Evolutionary conservation across 1,140 invertebrate species (phyloP).

Genomic region (Diploscapter pachys): DNA sequence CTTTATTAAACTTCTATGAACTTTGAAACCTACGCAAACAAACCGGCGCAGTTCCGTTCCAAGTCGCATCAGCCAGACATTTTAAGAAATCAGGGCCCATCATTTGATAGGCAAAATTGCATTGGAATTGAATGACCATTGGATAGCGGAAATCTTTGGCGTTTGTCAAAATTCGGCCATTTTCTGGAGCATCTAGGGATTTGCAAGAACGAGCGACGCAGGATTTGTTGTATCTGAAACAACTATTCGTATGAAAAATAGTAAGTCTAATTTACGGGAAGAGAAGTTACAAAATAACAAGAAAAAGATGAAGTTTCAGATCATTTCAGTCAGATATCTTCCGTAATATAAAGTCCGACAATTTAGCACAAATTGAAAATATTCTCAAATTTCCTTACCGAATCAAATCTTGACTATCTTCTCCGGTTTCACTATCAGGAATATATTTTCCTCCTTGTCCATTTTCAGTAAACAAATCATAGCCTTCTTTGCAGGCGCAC

Average conservation of each 20-base stretch:
- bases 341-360: slow-evolving; percentile 43
- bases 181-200: slow-evolving; percentile 74
- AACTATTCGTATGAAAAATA: too few species aligned
- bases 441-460: slow-evolving; percentile 85
- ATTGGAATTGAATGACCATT: slow-evolving; percentile 84
- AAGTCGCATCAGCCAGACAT: slow-evolving; percentile 82
- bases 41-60: slow-evolving; percentile 87
- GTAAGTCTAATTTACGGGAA: too few species aligned
- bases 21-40: slow-evolving; percentile 63
- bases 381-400: slow-evolving; percentile 71
- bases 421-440: slow-evolving; percentile 77
- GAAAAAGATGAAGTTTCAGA: too few species aligned
- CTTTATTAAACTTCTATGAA: slow-evolving; percentile 14
- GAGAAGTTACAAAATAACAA: too few species aligned
- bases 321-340: background rate
- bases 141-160: slow-evolving; percentile 80
- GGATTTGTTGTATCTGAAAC: slow-evolving; percentile 27
- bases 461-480: slow-evolving; percentile 82
- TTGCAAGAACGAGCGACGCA: slow-evolving; percentile 68
- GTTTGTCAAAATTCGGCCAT: slow-evolving; percentile 80
- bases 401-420: slow-evolving; percentile 77
- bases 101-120: slow-evolving; percentile 83
- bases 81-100: slow-evolving; percentile 76
- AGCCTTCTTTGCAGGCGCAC: slow-evolving; percentile 68
- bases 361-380: slow-evolving; percentile 79